Evolutionary conservation across 2,113 vertebrate species (phyloP), one percentile per base, ranked within the genome.

Genomic region (Budorcas taxicolor): DNA sequence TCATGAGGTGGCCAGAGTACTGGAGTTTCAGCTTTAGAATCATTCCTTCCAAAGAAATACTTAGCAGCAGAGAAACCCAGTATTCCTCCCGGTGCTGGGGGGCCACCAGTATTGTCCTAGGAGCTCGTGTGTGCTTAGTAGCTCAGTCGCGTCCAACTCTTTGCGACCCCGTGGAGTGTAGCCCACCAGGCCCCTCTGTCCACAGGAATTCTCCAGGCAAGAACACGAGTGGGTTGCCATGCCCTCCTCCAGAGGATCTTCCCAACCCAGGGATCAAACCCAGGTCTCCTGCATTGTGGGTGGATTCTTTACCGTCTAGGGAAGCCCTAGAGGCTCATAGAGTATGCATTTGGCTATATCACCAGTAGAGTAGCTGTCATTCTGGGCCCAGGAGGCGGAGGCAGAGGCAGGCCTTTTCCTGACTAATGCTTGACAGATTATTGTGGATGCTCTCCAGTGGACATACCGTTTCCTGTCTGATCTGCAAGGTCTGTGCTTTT

Each of bases 61-160:
- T 50, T 50, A 50, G 12, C 47, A 57, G 57, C 57, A 45, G 90
- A 90, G n/a, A 96, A 91, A 14, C 14, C 47, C 23, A 95, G 52
- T 36, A 4, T 95, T 67, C 31, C 13, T 91, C 33, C 58, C 43
- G 21, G 58, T 81, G 17, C 57, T n/a, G 33, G n/a, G 84, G 11
- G 74, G 0, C 90, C 19, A 15, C 78, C 55, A 40, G 29, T 36
- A 5, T 52, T n/a, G 57, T 52, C 23, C 8, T 11, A 19, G 13
- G 55, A 74, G 60, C 45, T 87, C 31, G 2, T 36, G n/a, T 71
- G 9, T 71, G 10, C 64, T 23, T 71, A 3, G 64, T 36, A 0
- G 4, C n/a, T 36, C 64, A 21, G 64, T 71, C 0, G 2, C 3
- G 2, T 71, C n/a, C 17, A 71, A 11, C 64, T 71, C n/a, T 71